Evolutionary conservation across 2,797 vertebrate genomes (phyloP).

Genomic region (Pelodytes ibericus): DNA sequence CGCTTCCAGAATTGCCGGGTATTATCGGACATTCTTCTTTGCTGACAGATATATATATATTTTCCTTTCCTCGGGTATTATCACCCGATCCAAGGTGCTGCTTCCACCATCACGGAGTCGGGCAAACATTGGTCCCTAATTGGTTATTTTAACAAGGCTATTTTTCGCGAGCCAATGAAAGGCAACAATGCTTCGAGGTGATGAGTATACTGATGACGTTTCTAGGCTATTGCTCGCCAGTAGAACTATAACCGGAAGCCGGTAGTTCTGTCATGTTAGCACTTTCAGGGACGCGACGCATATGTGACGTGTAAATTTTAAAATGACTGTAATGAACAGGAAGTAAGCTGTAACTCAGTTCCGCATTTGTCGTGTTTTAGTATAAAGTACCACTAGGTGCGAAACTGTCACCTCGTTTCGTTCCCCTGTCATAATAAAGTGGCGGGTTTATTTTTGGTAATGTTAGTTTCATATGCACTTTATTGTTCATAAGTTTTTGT

Average conservation of each 20-base stretch:
- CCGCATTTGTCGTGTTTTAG: too few relatives aligned
- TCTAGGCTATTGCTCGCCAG: not conserved
- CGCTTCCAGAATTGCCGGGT: conserved; percentile 93
- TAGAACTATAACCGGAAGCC: not conserved
- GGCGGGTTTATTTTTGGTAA: too few relatives aligned
- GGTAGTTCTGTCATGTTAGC: not conserved
- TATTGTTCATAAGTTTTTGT: too few relatives aligned
- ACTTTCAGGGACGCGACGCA: too few relatives aligned
- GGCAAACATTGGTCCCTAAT: not conserved
- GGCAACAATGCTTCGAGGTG: not conserved
- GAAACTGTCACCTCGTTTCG: too few relatives aligned
- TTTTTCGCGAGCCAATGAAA: not conserved
- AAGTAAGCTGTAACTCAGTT: too few relatives aligned
- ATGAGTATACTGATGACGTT: not conserved
- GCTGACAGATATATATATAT: not conserved
- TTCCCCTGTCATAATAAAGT: too few relatives aligned
- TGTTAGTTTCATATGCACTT: too few relatives aligned
- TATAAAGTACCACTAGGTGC: too few relatives aligned
- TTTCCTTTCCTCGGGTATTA: not conserved
- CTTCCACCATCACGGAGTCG: not conserved
- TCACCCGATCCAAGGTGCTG: not conserved
- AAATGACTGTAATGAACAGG: too few relatives aligned
- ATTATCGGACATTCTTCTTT: conserved; percentile 74
- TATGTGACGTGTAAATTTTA: too few relatives aligned
- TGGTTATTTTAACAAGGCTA: not conserved